Base-by-base conservation (phyloP, 1,140 invertebrate species). In the Lithobius niger region DNA sequence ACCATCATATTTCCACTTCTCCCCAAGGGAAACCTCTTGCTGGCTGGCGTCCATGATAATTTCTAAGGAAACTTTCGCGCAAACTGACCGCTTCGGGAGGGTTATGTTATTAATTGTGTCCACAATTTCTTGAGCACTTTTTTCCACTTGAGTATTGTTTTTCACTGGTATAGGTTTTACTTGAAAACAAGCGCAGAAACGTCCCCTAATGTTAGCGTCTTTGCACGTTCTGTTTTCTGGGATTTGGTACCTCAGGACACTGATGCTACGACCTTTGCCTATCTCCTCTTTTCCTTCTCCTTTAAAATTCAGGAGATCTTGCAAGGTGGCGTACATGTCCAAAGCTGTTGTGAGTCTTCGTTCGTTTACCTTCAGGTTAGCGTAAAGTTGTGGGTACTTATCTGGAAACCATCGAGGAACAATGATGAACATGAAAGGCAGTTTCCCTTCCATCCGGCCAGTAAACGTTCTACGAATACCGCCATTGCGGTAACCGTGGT, bases 401-500 rank as follows among this genome's bases (percentile, higher is more conserved):
- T 77, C 59, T 19, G 71, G 69, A 61, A 88, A 84, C 69, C 78
- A 81, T 27, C 79, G 68, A 0, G 93, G 91, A 18, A 94, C 58
- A 60, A 81, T 76, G 2, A 94, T 69, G 61, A 84, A 84, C 16
- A 91, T 74, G 57, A 90, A 86, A 0, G 93, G 93, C 19, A 96
- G 67, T 43, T 90, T 71, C 66, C 95, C 91, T 69, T 97, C 93
- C 55, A 93, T 74, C 66, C 86, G 82, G 0, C 93, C 93, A 51
- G 77, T 79, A 65, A 84, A 83, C 0, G 90, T 94, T 60, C 79
- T 67, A 18, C 86, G 67, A 18, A 90, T 81, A 1, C 74, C 72
- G 1, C 92, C 91, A 74, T 86, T 95, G 26, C 94, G 69, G 63
- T 92, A 82, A 0, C 94, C 93, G 67, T 97, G 94, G 69, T 97